A percentile compares a stretch with the other conserved stretches of the same genome.
phyloP scores from a whole-genome alignment of 2,113 vertebrate species.

The Hirundichthys speculiger region DNA sequence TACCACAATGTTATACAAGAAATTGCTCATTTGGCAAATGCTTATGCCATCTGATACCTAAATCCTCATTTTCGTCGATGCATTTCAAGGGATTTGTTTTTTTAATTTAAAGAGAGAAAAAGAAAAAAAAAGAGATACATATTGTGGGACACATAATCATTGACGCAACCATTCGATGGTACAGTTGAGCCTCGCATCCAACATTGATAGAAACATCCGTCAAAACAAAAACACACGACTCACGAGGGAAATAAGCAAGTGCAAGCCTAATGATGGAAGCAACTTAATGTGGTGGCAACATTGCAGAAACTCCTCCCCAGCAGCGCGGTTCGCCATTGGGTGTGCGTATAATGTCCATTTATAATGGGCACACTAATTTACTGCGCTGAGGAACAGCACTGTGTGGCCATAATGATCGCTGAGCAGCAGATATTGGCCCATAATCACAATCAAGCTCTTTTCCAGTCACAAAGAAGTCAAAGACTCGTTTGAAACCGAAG shows the following conservation, averaged over 20 bases:
- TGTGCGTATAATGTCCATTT: conserved; percentile 68
- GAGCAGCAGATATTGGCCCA: conserved; percentile 45
- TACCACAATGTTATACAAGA: conserved; percentile 54
- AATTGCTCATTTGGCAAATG: conserved; percentile 71
- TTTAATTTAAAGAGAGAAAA: conserved; percentile 71
- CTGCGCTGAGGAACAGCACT: conserved; percentile 39
- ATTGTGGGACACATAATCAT: conserved; percentile 61
- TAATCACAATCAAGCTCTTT: conserved; percentile 42
- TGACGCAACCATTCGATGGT: conserved; percentile 60
- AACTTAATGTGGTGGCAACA: conserved; percentile 73
- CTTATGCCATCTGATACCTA: conserved; percentile 61
- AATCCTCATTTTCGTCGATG: conserved; percentile 68
- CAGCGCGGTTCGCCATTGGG: conserved; percentile 60
- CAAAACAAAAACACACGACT: conserved; percentile 73
- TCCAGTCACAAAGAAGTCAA: conserved; percentile 36
- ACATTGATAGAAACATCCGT: conserved; percentile 70
- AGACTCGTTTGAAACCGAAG: conserved; percentile 49
- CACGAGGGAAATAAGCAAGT: conserved; percentile 76
- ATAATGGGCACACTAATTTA: conserved; percentile 72
- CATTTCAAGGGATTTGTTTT: conserved; percentile 73
- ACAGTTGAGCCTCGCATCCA: conserved; percentile 63
- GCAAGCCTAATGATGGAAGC: conserved; percentile 75
- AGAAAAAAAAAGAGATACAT: conserved; percentile 41
- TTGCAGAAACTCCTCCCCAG: conserved; percentile 68
- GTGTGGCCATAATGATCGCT: conserved; percentile 61